Evolutionary conservation across 1,140 invertebrate species (phyloP).

Genomic region (Ceratina australensis): DNA sequence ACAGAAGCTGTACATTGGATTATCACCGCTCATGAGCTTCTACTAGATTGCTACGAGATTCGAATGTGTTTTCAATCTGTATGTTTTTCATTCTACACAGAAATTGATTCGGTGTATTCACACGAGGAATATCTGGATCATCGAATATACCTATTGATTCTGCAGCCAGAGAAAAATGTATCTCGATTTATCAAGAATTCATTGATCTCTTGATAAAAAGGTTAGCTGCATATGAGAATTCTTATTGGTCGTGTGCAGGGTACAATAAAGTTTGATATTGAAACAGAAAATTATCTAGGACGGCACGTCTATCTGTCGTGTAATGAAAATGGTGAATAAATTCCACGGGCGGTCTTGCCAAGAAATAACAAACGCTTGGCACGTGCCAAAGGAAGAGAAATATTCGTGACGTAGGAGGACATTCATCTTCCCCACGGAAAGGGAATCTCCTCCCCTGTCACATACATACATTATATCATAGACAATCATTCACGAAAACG

Average conservation of each 20-base stretch:
- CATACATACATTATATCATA: constrained; percentile 2
- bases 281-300: not conserved
- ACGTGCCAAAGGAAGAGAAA: constrained; percentile 4
- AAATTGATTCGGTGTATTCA: no score
- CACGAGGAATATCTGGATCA: no score
- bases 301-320: not conserved
- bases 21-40: constrained; percentile 5
- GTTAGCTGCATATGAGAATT: no score
- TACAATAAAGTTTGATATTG: not conserved
- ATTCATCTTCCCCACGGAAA: constrained; percentile 8
- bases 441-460: not conserved
- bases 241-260: no score
- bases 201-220: no score
- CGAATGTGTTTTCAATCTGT: no score
- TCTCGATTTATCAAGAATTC: no score
- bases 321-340: constrained; percentile 10
- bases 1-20: constrained; percentile 45
- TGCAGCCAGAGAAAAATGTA: no score
- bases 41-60: no score
- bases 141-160: no score
- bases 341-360: not conserved
- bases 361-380: not conserved
- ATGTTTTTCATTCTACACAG: no score
- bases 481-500: constrained; percentile 11
- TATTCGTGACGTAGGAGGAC: constrained; percentile 6